Evolutionary conservation across 92 coral and sea anemone genomes (phyloP).

Genomic region (Muricea muricata): DNA sequence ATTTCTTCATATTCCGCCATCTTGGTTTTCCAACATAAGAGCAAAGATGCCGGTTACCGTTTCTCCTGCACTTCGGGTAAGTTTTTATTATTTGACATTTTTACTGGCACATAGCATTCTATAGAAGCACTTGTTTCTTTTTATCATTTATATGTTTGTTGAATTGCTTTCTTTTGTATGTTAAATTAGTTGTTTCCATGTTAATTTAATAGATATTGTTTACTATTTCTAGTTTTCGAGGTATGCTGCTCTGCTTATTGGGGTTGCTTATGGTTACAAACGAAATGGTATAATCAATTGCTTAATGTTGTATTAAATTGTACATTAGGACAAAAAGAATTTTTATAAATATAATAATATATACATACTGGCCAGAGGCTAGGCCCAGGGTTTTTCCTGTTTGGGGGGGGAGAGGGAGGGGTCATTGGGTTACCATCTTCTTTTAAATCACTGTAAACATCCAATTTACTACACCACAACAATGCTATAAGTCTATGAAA

Average conservation of each 20-base stretch:
- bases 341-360: too few species aligned
- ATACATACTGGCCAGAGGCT: too few species aligned
- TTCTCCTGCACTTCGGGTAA: slow-evolving; percentile 79
- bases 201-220: background rate
- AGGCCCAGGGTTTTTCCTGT: too few species aligned
- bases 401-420: too few species aligned
- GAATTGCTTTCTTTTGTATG: background rate
- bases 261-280: slow-evolving; percentile 93
- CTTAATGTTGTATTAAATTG: background rate
- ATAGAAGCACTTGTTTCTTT: too few species aligned
- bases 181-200: background rate
- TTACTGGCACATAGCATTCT: background rate
- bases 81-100: slow-evolving; percentile 1
- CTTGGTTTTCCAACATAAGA: slow-evolving; percentile 16
- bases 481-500: too few species aligned
- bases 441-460: too few species aligned
- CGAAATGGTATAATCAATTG: slow-evolving; percentile 83
- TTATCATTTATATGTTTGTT: too few species aligned
- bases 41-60: slow-evolving; percentile 88
- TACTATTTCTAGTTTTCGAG: slow-evolving; percentile 81
- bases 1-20: too few species aligned
- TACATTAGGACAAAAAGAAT: too few species aligned
- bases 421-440: too few species aligned
- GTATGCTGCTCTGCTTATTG: slow-evolving; percentile 88
- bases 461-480: too few species aligned